phyloP scores from a whole-genome alignment of 1,140 invertebrate species.

The Stegodyphus mimosarum region DNA sequence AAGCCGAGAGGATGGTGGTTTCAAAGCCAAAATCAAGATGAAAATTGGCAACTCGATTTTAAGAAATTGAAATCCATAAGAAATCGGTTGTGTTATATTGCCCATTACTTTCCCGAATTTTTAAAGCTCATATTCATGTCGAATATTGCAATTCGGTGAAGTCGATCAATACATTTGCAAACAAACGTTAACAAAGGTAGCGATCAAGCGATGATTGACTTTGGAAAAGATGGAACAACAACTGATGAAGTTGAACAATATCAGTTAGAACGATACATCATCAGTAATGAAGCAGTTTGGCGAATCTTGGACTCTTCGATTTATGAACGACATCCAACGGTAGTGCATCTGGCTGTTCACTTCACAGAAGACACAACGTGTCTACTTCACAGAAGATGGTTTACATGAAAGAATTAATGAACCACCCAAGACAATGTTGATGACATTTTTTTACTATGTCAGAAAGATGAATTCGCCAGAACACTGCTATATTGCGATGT shows the following conservation, averaged over 20 bases:
- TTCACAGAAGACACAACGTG: conserved; percentile 68
- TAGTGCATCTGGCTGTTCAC: conserved; percentile 70
- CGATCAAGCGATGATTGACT: conserved; percentile 61
- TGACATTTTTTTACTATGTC: conserved; percentile 57
- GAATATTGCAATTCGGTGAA: conserved; percentile 5
- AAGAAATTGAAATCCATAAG: not conserved
- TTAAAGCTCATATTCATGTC: conserved; percentile 17
- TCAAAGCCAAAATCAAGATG: not conserved
- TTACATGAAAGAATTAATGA: not conserved
- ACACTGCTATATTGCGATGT: conserved; percentile 37
- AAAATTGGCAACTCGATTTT: not conserved
- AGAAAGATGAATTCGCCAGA: conserved; percentile 40
- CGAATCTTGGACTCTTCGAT: conserved; percentile 62
- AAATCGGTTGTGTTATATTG: conserved; percentile 3
- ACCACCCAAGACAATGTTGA: conserved; percentile 55
- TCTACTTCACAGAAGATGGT: conserved; percentile 62
- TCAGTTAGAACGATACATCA: conserved; percentile 62
- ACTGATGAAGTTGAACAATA: conserved; percentile 58
- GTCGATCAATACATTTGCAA: conserved; percentile 42
- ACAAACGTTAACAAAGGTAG: conserved; percentile 64
- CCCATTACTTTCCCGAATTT: not conserved
- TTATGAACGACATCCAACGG: conserved; percentile 68
- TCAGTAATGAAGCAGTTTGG: conserved; percentile 62
- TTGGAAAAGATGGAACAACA: not conserved
- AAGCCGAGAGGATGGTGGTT: not conserved